Evolutionary conservation across 2,797 vertebrate species (phyloP), one percentile per base, ranked within the genome.

Genomic region (Lithobates pipiens): DNA sequence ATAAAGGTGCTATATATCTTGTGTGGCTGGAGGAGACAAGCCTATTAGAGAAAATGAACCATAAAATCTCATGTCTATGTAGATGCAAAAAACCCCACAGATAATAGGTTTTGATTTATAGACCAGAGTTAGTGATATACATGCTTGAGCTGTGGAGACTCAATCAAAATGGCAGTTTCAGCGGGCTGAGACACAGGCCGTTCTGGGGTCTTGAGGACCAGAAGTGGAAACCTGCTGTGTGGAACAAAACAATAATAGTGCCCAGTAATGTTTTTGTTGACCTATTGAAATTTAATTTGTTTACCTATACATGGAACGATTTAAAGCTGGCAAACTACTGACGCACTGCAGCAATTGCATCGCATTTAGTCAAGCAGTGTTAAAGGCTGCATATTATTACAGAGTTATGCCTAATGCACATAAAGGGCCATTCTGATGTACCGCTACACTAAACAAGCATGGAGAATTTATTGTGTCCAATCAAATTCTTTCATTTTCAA

Each of bases 61-160:
- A 84, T 84, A 77, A 84, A 84, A 84, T 70, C 72, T 73, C 70
- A 63, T 36, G 61, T 82, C 82, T 84, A 84, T 54, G 82, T 84
- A 83, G 76, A 77, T 84, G 65, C 82, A 70, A 72, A 65, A 70
- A 32, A 84, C 77, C 72, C 8, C 68, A 76, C 34, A 77, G 82
- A 74, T 63, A 82, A 73, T 82, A 74, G 70, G 34, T 82, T 82
- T 82, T 82, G 80, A 82, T 82, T 82, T 82, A 82, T 82, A 61
- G 69, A n/a, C 50, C 50, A 23, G 80, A 74, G 80, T 65, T 74
- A 39, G 80, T 82, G 80, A 82, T 82, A 82, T 82, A 82, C 80
- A 82, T 82, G 80, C 70, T 82, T 74, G 57, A 82, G 70, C 50
- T 34, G 23, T 73, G 57, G 80, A 82, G 80, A 74, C 80, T 82